These are phyloP conservation scores for Heliopora coerulea DNA, from an alignment of 92 coral and sea anemone species.

Conservation along the genomic window DNA sequence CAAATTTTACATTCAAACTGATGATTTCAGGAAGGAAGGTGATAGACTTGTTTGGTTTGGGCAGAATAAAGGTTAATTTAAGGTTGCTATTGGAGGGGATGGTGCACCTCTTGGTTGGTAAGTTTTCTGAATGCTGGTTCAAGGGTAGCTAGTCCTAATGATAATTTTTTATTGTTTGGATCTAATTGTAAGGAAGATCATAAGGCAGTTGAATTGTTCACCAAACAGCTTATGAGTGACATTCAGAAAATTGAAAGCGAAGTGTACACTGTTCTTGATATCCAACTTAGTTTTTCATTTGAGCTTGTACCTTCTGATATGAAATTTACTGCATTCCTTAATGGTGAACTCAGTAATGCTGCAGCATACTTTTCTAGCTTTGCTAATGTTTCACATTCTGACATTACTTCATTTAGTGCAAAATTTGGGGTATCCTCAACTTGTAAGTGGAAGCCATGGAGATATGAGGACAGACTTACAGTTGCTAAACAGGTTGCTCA, in stretches of 20 bases:
- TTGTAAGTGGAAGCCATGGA: constrained; percentile 46
- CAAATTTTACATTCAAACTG: constrained; percentile 46
- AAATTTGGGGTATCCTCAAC: constrained; percentile 58
- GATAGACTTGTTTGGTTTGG: constrained; percentile 65
- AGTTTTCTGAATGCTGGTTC: constrained; percentile 66
- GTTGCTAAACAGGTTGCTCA: constrained; percentile 58
- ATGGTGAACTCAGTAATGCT: constrained; percentile 64
- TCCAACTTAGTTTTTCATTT: constrained; percentile 53
- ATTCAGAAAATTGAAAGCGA: constrained; percentile 31
- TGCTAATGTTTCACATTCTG: constrained; percentile 58
- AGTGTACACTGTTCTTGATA: constrained; percentile 44
- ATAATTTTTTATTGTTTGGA: constrained; percentile 40
- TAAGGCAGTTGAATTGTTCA: constrained; percentile 33
- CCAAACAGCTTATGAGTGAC: constrained; percentile 8
- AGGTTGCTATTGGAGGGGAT: constrained; percentile 63
- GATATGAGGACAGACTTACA: no score
- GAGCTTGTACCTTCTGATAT: constrained; percentile 65
- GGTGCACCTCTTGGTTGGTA: constrained; percentile 67
- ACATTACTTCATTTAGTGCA: constrained; percentile 17
- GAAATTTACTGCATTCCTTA: constrained; percentile 60
- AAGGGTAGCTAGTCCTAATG: constrained; percentile 49
- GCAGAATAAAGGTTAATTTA: constrained; percentile 37
- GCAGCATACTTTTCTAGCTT: constrained; percentile 65
- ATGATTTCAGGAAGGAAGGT: constrained; percentile 26
- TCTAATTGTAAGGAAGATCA: constrained; percentile 61